Evolutionary conservation across 2,888 invertebrate species (phyloP), one percentile per base, ranked within the genome.

Genomic region (Polietes domitor): DNA sequence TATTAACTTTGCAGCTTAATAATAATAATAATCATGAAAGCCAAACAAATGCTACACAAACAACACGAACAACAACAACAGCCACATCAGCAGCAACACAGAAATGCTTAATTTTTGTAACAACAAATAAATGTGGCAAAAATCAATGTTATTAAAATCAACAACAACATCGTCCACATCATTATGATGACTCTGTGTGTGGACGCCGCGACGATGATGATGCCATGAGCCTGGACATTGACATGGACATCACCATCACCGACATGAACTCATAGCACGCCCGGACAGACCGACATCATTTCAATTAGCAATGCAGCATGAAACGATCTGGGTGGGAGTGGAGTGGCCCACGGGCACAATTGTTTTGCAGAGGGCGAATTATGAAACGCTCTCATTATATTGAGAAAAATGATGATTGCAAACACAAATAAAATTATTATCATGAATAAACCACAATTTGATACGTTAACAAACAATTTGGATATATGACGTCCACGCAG

Each of bases 401-500:
- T 77, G 77, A 77, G 74, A 80, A 74, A 77, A 80, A 77, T 83
- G 68, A 80, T 77, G 74, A 80, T 77, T 80, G 83, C 63, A 63
- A 80, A 80, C 68, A 80, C 72, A 80, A 83, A 80, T 78, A 80
- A 80, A 80, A 83, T 83, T 83, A 80, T 74, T 55, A 43, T 83
- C 77, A 80, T 80, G 75, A 71, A 41, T 75, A 75, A 83, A 75
- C 80, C 80, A 80, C 83, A 83, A 80, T 80, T 80, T 80, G 80
- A 83, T 80, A 83, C 77, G 83, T 80, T 83, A 83, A 83, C 77
- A 80, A 78, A 77, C 71, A 80, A 83, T 77, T 83, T 72, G 71
- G 53, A 78, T 78, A 77, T 73, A 82, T 78, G 74, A 75, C 70
- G 55, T 79, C 70, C 53, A 74, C 53, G 65, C 37, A 47, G 37